Percentiles rank a stretch among this genome's conserved stretches.
phyloP scores from a whole-genome alignment of 2,113 vertebrate genomes.

The Takifugu bimaculatus region DNA sequence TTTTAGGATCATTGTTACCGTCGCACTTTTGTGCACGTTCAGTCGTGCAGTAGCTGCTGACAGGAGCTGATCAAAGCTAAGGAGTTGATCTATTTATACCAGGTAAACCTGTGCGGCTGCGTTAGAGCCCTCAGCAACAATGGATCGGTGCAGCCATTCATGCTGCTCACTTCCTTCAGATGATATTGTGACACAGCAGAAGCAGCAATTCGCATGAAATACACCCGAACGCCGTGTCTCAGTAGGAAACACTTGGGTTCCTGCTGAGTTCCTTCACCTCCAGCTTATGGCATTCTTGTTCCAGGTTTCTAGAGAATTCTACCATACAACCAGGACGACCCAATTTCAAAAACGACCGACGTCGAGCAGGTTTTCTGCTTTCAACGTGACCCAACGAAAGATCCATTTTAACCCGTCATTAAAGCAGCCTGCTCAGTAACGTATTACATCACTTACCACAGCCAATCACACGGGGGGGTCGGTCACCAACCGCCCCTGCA shows the following conservation, averaged over 20 bases:
- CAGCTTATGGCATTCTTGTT: background rate
- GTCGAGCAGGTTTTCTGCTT: no score
- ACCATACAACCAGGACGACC: no score
- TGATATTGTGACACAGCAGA: slow-evolving; percentile 15
- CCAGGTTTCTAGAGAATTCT: background rate
- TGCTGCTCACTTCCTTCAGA: background rate
- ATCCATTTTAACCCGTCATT: slow-evolving; percentile 85
- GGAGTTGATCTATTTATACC: slow-evolving; percentile 71
- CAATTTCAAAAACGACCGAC: no score
- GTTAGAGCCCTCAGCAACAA: slow-evolving; percentile 42
- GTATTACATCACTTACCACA: slow-evolving; percentile 96
- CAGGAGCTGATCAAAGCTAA: slow-evolving; percentile 35
- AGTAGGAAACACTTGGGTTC: no score
- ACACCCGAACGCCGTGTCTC: background rate
- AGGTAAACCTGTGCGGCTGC: slow-evolving; percentile 58
- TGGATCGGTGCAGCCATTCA: background rate
- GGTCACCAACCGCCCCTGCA: slow-evolving; percentile 87
- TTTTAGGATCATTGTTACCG: no score
- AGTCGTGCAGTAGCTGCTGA: slow-evolving; percentile 32
- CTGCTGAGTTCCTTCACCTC: background rate
- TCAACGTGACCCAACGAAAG: slow-evolving; percentile 74
- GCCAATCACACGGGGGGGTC: slow-evolving; percentile 88
- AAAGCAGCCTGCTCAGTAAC: slow-evolving; percentile 87
- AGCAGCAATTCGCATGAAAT: slow-evolving; percentile 16
- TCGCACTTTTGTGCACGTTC: no score